These are phyloP conservation scores for cattle (Bos taurus) DNA, from an alignment of 2,113 vertebrate genomes.

Conservation along the genomic window ARS-UCD2.0 NC_037328.1:48286501-48287000, in stretches of 20 bases:
- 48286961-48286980: not conserved
- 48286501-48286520: not conserved
- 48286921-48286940: not conserved
- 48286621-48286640: not conserved
- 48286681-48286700: not conserved
- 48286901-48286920: not conserved
- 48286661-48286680: not conserved
- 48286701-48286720: not conserved
- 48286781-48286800: not conserved
- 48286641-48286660: not conserved
- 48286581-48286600: not conserved
- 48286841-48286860: not conserved
- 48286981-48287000: not conserved
- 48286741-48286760: not conserved
- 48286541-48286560: not conserved
- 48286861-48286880: not conserved
- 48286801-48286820: not conserved
- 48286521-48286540: not conserved
- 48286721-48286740: not conserved
- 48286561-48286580: not conserved
- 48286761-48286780: not conserved
- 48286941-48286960: not conserved
- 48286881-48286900: not conserved
- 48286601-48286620: not conserved
- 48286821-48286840: not conserved